These are phyloP conservation scores for Pteropus rufus DNA, from an alignment of 2,797 vertebrate species.

Conservation along the genomic window DNA sequence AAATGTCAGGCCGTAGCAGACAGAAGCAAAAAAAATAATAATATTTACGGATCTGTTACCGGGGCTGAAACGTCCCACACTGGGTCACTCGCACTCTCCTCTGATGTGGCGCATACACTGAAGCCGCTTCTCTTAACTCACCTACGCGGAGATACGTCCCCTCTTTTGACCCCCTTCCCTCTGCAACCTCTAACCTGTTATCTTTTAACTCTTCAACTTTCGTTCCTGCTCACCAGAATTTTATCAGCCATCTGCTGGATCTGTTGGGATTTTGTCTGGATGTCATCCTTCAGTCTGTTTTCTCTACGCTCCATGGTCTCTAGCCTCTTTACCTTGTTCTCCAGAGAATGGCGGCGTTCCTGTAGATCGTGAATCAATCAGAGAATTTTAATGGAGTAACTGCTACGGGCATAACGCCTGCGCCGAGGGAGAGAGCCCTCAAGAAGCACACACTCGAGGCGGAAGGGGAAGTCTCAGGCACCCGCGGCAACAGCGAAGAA, in stretches of 20 bases:
- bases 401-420: constrained; percentile 45
- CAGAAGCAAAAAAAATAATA: neutral
- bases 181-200: constrained; percentile 67
- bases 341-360: constrained; percentile 97
- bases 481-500: constrained; percentile 19
- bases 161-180: constrained; percentile 65
- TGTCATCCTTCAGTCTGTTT: constrained; percentile 97
- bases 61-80: neutral
- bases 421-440: constrained; percentile 44
- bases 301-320: constrained; percentile 98
- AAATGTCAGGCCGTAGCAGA: constrained; percentile 50
- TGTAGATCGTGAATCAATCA: constrained; percentile 82
- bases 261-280: constrained; percentile 98
- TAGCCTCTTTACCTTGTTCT: constrained; percentile 98
- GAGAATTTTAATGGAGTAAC: constrained; percentile 75
- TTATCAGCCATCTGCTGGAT: constrained; percentile 99
- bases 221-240: constrained; percentile 92
- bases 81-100: neutral
- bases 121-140: constrained; percentile 5
- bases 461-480: constrained; percentile 33
- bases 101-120: neutral
- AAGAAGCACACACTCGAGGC: neutral
- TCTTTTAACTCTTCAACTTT: constrained; percentile 75
- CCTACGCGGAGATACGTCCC: neutral
- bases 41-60: neutral